phyloP scores from a whole-genome alignment of 1,140 invertebrate species.

The Ladona fulva region DNA sequence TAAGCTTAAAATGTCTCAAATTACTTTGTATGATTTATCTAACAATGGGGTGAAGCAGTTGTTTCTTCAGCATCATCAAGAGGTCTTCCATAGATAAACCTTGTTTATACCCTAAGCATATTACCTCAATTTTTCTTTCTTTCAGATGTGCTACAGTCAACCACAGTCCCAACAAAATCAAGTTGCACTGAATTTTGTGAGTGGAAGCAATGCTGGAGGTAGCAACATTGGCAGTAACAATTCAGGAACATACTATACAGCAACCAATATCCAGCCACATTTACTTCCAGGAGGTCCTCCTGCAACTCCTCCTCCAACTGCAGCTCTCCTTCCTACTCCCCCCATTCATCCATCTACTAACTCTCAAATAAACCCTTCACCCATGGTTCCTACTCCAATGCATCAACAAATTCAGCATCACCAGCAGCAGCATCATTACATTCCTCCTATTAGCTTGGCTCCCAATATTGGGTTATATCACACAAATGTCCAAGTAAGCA shows the following conservation, averaged over 20 bases:
- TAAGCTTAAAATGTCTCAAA: too few relatives aligned
- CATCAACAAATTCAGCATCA: neutral
- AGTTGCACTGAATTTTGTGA: neutral
- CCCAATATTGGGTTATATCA: neutral
- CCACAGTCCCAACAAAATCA: neutral
- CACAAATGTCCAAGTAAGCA: neutral
- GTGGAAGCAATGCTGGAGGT: neutral
- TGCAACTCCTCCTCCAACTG: neutral
- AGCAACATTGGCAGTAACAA: neutral
- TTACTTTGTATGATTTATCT: too few relatives aligned
- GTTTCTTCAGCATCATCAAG: too few relatives aligned
- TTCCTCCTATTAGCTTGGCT: neutral
- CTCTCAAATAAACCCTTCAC: neutral
- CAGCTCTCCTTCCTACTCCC: neutral
- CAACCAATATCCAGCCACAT: neutral
- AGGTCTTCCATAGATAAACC: too few relatives aligned
- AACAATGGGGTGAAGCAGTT: too few relatives aligned
- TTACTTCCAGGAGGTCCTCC: neutral
- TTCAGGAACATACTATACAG: neutral
- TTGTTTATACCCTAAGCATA: too few relatives aligned
- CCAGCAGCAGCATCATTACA: slow-evolving; percentile 1
- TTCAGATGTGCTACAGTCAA: neutral
- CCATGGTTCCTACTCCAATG: neutral
- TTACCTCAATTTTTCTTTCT: neutral
- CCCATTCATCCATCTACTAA: neutral